Evolutionary conservation across 2,797 vertebrate species (phyloP).

Genomic region (Molossus alvarezi): DNA sequence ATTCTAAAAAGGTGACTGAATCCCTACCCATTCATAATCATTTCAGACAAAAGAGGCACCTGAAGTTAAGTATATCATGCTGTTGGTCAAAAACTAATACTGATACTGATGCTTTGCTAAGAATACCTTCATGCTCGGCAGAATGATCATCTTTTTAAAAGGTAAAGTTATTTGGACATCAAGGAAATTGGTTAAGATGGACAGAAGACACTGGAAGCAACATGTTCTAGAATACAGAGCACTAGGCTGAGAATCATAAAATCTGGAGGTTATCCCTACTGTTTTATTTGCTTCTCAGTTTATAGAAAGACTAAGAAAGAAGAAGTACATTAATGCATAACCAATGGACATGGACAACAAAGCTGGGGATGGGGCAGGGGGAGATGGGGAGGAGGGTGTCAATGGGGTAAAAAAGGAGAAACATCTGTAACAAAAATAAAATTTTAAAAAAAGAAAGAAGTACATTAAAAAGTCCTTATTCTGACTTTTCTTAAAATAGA

Average conservation of each 20-base stretch:
- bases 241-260: background rate
- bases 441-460: background rate
- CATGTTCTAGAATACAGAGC: background rate
- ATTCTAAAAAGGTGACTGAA: constrained; percentile 18
- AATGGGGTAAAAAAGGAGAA: too few species aligned
- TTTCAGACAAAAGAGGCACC: background rate
- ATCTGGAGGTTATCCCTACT: background rate
- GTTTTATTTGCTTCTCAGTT: background rate
- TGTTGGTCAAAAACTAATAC: background rate
- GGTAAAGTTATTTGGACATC: background rate
- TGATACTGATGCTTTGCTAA: background rate
- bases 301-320: constrained; percentile 53
- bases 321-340: background rate
- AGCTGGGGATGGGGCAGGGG: too few species aligned
- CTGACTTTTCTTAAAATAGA: constrained; percentile 44
- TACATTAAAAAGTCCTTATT: background rate
- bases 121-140: background rate
- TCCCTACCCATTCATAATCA: constrained; percentile 25
- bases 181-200: background rate
- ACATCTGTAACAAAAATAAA: too few species aligned
- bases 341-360: too few species aligned
- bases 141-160: constrained; percentile 41
- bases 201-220: background rate
- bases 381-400: too few species aligned
- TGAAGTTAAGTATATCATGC: background rate